phyloP scores from a whole-genome alignment of 2,113 vertebrate species.

The Saccopteryx leptura region DNA sequence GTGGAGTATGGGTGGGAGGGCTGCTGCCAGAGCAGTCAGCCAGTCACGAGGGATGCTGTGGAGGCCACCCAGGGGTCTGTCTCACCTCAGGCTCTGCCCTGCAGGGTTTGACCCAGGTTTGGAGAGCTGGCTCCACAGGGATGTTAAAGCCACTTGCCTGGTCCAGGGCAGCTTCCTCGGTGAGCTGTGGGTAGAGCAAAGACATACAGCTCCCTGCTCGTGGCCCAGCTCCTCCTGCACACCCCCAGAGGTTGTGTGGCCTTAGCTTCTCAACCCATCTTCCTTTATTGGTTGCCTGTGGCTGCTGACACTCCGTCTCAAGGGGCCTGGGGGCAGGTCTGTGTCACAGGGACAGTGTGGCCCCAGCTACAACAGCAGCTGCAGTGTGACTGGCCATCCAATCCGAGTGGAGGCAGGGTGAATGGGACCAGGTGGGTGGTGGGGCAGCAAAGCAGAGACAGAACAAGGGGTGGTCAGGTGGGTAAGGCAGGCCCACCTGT shows the following conservation, averaged over 20 bases:
- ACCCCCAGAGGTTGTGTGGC: neutral
- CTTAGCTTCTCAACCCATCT: neutral
- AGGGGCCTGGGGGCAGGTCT: neutral
- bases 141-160: conserved; percentile 97
- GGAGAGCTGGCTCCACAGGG: conserved; percentile 88
- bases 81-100: conserved; percentile 85
- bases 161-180: conserved; percentile 95
- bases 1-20: neutral
- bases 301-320: neutral
- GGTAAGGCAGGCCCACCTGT: conserved; percentile 88
- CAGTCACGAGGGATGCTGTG: neutral
- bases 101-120: neutral
- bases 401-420: neutral
- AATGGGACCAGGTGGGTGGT: neutral
- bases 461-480: neutral
- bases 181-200: conserved; percentile 89
- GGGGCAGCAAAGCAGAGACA: neutral
- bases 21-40: neutral
- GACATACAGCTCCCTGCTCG: conserved; percentile 55
- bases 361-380: neutral
- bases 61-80: neutral
- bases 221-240: neutral
- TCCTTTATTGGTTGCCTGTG: neutral
- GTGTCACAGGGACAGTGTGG: neutral
- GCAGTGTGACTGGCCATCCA: neutral